phyloP scores from a whole-genome alignment of 2,888 invertebrate species.

The Hemaris fuciformis region DNA sequence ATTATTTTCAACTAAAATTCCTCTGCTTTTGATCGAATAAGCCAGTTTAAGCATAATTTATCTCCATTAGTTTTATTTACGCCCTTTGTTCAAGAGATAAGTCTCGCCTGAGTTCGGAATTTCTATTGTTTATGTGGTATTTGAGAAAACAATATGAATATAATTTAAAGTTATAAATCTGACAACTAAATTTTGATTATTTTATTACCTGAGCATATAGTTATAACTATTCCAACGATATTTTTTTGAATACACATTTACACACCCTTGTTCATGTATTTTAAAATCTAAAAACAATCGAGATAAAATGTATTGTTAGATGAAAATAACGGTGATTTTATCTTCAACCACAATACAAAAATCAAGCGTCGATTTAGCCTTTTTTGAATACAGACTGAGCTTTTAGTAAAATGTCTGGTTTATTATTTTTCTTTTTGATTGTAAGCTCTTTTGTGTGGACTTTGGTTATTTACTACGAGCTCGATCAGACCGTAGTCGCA shows the following conservation, averaged over 20 bases:
- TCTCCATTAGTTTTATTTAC: background rate
- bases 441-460: background rate
- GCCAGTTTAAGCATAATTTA: background rate
- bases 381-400: background rate
- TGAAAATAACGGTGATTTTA: too few species aligned
- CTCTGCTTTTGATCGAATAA: background rate
- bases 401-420: background rate
- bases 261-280: too few species aligned
- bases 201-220: too few species aligned
- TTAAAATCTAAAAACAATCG: too few species aligned
- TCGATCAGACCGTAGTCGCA: background rate
- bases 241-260: too few species aligned
- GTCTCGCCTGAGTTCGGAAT: background rate
- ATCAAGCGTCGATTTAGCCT: background rate
- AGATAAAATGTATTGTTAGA: too few species aligned
- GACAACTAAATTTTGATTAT: background rate
- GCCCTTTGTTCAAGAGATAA: background rate
- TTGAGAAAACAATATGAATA: background rate
- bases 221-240: too few species aligned
- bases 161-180: background rate
- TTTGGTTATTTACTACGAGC: background rate
- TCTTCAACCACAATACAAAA: background rate
- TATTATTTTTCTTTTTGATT: background rate
- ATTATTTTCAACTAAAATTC: background rate
- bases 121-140: background rate